Percentiles rank a stretch among this genome's conserved stretches.
These are phyloP conservation scores for Chaetodon trifascialis DNA, from an alignment of 2,113 vertebrate species.

Conservation along the genomic window DNA sequence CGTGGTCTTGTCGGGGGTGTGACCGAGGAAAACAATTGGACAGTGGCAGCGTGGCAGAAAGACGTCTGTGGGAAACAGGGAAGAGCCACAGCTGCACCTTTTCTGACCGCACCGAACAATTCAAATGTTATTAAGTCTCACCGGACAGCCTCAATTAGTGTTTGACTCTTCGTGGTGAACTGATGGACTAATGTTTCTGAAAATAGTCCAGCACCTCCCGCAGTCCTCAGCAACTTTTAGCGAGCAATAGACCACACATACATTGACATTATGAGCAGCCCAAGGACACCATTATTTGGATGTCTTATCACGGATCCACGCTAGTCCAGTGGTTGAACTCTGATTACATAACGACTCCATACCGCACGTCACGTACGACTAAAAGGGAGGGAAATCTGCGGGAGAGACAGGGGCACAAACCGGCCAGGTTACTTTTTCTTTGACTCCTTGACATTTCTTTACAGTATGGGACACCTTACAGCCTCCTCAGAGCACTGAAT, in stretches of 20 bases:
- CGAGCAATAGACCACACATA: neutral
- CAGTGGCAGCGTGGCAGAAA: neutral
- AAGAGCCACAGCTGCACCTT: neutral
- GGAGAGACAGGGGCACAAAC: neutral
- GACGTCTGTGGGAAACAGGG: constrained; percentile 2
- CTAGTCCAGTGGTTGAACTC: constrained; percentile 27
- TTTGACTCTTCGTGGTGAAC: too few species aligned
- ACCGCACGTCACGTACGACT: neutral
- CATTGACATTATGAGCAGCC: neutral
- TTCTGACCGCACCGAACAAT: neutral
- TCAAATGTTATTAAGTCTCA: neutral
- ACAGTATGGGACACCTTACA: neutral
- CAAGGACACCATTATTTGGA: constrained; percentile 32
- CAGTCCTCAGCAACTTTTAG: neutral
- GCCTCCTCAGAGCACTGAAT: neutral
- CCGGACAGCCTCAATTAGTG: neutral
- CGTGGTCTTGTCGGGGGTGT: constrained; percentile 37
- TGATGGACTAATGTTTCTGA: too few species aligned
- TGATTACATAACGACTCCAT: neutral
- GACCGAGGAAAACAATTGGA: constrained; percentile 22
- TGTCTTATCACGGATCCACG: neutral
- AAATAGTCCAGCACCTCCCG: neutral
- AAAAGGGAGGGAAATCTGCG: neutral
- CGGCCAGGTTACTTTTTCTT: neutral
- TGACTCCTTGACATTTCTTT: neutral